Evolutionary conservation across 2,888 invertebrate genomes (phyloP).

Genomic region (Machimus atricapillus): DNA sequence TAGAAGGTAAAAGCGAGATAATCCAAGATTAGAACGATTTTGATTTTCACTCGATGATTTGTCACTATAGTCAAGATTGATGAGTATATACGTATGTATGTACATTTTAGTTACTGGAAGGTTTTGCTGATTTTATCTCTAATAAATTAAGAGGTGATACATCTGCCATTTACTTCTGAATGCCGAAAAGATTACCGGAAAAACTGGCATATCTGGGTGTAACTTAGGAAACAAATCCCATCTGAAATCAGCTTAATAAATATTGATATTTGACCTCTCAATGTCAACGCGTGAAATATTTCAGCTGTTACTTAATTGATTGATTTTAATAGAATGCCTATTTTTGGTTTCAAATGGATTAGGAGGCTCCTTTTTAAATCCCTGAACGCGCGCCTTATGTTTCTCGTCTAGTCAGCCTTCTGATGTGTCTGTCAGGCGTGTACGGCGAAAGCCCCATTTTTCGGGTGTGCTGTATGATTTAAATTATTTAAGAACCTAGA

Average conservation of each 20-base stretch:
- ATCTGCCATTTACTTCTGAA: not conserved
- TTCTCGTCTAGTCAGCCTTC: not conserved
- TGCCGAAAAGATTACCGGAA: not conserved
- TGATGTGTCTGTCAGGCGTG: not conserved
- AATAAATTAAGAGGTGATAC: no score
- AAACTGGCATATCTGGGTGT: not conserved
- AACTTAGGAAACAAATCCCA: not conserved
- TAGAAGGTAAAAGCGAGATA: not conserved
- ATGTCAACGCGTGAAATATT: not conserved
- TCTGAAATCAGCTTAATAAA: not conserved
- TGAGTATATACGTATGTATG: no score
- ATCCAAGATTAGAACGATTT: not conserved
- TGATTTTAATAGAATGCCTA: not conserved
- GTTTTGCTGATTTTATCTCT: not conserved
- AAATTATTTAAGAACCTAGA: not conserved
- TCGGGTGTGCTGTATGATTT: not conserved
- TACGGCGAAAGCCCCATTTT: not conserved
- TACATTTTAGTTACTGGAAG: no score
- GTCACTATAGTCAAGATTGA: not conserved
- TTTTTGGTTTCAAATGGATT: not conserved
- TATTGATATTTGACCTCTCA: not conserved
- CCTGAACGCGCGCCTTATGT: not conserved
- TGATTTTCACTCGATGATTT: not conserved
- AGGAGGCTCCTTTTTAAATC: not conserved
- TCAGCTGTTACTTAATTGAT: not conserved